These are phyloP conservation scores for Acipenser transmontanus DNA, from an alignment of 2,797 vertebrate species.

Conservation along the genomic window DNA sequence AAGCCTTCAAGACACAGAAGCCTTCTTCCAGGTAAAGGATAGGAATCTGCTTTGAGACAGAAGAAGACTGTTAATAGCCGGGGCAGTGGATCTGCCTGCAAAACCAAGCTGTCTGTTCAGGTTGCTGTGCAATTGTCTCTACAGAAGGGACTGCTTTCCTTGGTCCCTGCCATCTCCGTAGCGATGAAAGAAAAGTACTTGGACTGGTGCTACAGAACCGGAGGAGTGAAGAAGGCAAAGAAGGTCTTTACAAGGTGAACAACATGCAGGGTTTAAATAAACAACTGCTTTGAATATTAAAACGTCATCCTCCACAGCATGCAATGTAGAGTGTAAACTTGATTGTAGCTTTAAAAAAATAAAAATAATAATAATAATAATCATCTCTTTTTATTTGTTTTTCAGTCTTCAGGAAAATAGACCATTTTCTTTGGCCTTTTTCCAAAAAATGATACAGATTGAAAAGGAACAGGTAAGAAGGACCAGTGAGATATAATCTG, in stretches of 20 bases:
- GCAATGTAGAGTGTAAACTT: background rate
- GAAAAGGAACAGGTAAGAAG: conserved; percentile 83
- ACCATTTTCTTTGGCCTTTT: conserved; percentile 79
- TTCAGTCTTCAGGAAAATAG: conserved; percentile 78
- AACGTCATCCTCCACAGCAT: background rate
- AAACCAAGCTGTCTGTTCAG: background rate
- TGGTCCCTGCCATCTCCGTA: conserved; percentile 56
- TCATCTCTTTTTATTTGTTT: background rate
- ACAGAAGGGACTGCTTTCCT: conserved; percentile 71
- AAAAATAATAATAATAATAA: too few species aligned
- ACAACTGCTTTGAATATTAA: background rate
- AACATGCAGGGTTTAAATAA: too few species aligned
- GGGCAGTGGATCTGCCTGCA: conserved; percentile 8
- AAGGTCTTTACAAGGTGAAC: conserved; percentile 77
- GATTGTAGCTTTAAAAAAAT: too few species aligned
- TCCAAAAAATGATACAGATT: conserved; percentile 82
- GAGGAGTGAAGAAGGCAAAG: conserved; percentile 79
- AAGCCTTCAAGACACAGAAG: conserved; percentile 65
- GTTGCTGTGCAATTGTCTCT: conserved; percentile 17
- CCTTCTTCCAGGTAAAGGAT: conserved; percentile 73
- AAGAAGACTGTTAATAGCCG: conserved; percentile 4
- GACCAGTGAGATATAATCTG: background rate
- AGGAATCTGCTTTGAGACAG: background rate
- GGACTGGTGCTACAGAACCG: conserved; percentile 74
- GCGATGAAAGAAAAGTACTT: conserved; percentile 82